Evolutionary conservation across 2,888 invertebrate species (phyloP).

Genomic region (Leuctra nigra): DNA sequence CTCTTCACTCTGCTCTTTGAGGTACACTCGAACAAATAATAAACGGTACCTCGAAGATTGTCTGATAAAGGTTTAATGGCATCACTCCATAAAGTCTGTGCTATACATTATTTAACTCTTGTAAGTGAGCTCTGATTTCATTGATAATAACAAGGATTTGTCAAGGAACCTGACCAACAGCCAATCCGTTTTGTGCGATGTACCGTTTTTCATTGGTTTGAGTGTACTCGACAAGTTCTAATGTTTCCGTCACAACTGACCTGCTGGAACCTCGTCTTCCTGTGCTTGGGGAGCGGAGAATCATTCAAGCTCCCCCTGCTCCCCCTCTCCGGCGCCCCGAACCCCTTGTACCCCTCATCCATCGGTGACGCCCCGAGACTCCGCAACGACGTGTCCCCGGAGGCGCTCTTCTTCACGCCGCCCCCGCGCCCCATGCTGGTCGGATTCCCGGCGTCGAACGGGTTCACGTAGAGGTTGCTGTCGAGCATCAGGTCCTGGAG

Average conservation of each 20-base stretch:
- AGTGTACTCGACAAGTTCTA: too few relatives aligned
- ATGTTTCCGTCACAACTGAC: conserved; percentile 45
- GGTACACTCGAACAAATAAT: too few relatives aligned
- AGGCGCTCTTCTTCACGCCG: conserved; percentile 71
- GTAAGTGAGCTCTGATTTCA: too few relatives aligned
- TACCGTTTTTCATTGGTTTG: too few relatives aligned
- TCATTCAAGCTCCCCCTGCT: conserved; percentile 55
- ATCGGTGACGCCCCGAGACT: conserved; percentile 55
- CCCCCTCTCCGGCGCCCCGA: conserved; percentile 42
- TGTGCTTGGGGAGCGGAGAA: conserved; percentile 67
- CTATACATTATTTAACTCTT: too few relatives aligned
- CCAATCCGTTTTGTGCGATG: too few relatives aligned
- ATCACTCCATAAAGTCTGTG: too few relatives aligned
- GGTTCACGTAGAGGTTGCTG: conserved; percentile 85
- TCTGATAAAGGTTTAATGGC: too few relatives aligned
- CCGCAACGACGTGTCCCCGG: conserved; percentile 66
- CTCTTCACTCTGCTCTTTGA: too few relatives aligned
- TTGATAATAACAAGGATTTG: too few relatives aligned
- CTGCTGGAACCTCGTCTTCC: conserved; percentile 82
- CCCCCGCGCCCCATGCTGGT: conserved; percentile 32
- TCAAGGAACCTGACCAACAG: too few relatives aligned
- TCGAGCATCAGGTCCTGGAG: conserved; percentile 39
- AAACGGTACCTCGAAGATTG: too few relatives aligned
- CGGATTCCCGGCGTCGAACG: conserved; percentile 48
- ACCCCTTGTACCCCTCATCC: conserved; percentile 48